phyloP scores from a whole-genome alignment of 1,140 invertebrate genomes.

The Eumeta japonica region DNA sequence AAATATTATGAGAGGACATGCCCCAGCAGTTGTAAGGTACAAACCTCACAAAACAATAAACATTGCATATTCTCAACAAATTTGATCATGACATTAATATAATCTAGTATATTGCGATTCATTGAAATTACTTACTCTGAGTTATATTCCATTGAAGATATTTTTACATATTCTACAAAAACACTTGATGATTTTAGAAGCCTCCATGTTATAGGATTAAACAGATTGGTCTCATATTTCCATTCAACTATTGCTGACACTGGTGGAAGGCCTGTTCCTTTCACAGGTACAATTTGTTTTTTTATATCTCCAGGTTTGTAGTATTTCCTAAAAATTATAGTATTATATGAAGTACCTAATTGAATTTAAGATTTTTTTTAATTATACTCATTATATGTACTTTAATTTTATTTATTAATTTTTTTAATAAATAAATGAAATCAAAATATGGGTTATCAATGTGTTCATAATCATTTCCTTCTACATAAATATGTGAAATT shows the following conservation, averaged over 20 bases:
- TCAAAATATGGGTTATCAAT: too few species aligned
- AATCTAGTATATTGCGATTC: too few species aligned
- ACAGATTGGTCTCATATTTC: slow-evolving; percentile 72
- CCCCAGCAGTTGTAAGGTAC: too few species aligned
- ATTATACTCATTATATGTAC: not conserved
- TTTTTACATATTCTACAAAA: slow-evolving; percentile 67
- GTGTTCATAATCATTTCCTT: too few species aligned
- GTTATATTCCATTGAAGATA: slow-evolving; percentile 69
- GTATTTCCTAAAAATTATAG: slow-evolving; percentile 45
- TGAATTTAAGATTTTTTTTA: not conserved
- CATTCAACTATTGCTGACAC: slow-evolving; percentile 69
- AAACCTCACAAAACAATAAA: too few species aligned
- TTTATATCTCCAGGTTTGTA: slow-evolving; percentile 69
- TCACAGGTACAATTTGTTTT: slow-evolving; percentile 66
- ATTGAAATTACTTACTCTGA: slow-evolving; percentile 54
- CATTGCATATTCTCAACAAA: too few species aligned
- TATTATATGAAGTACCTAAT: not conserved
- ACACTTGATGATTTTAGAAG: slow-evolving; percentile 69
- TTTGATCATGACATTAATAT: too few species aligned
- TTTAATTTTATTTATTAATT: not conserved
- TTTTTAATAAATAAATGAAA: not conserved
- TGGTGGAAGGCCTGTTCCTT: slow-evolving; percentile 66
- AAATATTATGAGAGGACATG: too few species aligned
- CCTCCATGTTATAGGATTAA: slow-evolving; percentile 83
- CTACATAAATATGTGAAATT: too few species aligned